Evolutionary conservation across 2,888 invertebrate genomes (phyloP), one percentile per base, ranked within the genome.

Genomic region (Ormyrus thymus): DNA sequence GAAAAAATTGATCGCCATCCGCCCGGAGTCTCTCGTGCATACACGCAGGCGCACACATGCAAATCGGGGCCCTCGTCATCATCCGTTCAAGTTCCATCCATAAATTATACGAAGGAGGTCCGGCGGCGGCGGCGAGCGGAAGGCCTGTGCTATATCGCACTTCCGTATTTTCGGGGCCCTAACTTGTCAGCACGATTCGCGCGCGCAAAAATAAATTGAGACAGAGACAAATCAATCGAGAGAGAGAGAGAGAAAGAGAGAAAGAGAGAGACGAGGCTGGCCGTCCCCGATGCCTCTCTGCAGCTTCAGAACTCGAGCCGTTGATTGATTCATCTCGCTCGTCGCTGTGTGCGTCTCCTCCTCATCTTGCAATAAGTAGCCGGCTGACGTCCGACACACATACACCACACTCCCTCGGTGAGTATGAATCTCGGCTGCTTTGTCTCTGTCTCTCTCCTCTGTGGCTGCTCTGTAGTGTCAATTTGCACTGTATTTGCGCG

Each of bases 331-430:
- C 75, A 73, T 79, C 79, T 72, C 78, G 56, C 64, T 46, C 59
- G 9, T 45, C 2, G n/a, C 55, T 29, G 13, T 15, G 29, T 29
- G 13, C 70, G 1, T 53, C 55, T 71, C 58, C 71, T 50, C 59
- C 81, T 81, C 76, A 81, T 66, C 82, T 82, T 81, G 79, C 81
- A 80, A 74, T 76, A 81, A 82, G 80, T 78, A 81, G 82, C 69
- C 76, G 62, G 71, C 82, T 83, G 81, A 84, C 83, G 83, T 83
- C 82, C 82, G 81, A 84, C 81, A 55, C n/a, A 53, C 53, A 71
- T 53, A 59, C 9, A 15, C 50, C 4, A 15, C 79, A 75, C 71
- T 73, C n/a, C n/a, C 64, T 46, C 45, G 55, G 59, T 51, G 4
- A 15, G 48, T 10, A 66, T 71, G 55, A 78, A 78, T 78, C 78